These are phyloP conservation scores for Atrichornis clamosus DNA, from an alignment of 2,113 vertebrate genomes.

Conservation along the genomic window DNA sequence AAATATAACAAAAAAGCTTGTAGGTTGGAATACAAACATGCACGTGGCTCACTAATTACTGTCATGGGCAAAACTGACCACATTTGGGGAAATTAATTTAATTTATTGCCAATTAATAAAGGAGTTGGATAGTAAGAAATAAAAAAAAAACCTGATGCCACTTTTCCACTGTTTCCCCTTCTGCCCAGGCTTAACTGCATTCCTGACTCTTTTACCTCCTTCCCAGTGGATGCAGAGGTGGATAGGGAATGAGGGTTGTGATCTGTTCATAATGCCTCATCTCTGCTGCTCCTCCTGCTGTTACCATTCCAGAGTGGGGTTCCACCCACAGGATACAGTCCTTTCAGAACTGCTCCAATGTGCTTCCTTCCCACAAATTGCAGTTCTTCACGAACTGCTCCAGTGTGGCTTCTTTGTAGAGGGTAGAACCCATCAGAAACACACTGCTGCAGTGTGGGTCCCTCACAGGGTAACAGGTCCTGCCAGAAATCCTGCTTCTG, in stretches of 20 bases:
- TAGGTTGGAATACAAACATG: not conserved
- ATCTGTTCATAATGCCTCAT: not conserved
- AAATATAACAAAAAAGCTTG: not conserved
- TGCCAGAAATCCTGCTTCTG: not conserved
- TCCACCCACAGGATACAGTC: not conserved
- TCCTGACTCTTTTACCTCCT: not conserved
- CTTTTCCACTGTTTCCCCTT: not conserved
- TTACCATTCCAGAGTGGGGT: not conserved
- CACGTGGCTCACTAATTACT: not conserved
- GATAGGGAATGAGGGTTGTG: not conserved
- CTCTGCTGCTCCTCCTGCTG: not conserved
- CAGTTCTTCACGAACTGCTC: not conserved
- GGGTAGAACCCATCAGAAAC: not conserved
- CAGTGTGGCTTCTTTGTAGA: not conserved
- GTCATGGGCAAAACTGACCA: not conserved
- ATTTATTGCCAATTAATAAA: not conserved
- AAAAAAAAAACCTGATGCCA: not conserved
- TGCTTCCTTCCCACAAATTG: not conserved
- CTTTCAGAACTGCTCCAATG: not conserved
- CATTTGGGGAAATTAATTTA: not conserved
- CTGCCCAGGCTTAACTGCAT: not conserved
- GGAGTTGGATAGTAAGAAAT: not conserved
- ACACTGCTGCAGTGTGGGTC: not conserved
- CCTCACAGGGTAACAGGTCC: not conserved
- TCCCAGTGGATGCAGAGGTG: not conserved